Evolutionary conservation across 2,888 invertebrate genomes (phyloP), one percentile per base, ranked within the genome.

Genomic region (Meganola albula): DNA sequence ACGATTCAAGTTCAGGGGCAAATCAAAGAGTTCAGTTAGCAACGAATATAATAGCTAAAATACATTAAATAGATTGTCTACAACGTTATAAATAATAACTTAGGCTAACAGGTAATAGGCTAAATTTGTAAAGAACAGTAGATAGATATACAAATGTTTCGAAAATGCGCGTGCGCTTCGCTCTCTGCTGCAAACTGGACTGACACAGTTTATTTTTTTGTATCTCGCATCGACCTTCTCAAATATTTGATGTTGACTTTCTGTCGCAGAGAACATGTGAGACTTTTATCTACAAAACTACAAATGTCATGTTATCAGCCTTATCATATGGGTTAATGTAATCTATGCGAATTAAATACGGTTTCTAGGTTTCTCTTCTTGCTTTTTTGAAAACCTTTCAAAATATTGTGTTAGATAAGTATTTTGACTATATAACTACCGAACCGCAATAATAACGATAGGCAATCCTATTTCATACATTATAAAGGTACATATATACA

Each of bases 171-270:
- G 59, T 54, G 34, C 40, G 45, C 46, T 40, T 44, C 36, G 45
- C 43, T 41, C 44, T 48, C 54, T 48, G 58, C 57, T 53, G 43
- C 54, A 46, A 48, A 60, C 59, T 62, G 53, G 44, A 71, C 64
- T 70, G 67, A 65, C 66, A 72, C 57, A 65, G 47, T 61, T 65
- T 60, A 55, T 52, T 63, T 58, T 56, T 41, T 44, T 52, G 42
- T 58, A 63, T 67, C 63, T 58, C 58, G 47, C 48, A 60, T 55
- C 66, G 70, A 74, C 72, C 74, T 74, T 70, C 67, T 59, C 57
- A 58, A 68, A 68, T 74, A 69, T 73, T 73, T 77, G 68, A 69
- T 70, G 70, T 74, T 70, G 63, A 46, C 54, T 63, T 41, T 36
- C 56, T 63, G 62, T 66, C 64, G 51, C 48, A 52, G 37, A 42